These are phyloP conservation scores for Pharmacophagus antenor DNA, from an alignment of 2,888 invertebrate species.

Conservation along the genomic window DNA sequence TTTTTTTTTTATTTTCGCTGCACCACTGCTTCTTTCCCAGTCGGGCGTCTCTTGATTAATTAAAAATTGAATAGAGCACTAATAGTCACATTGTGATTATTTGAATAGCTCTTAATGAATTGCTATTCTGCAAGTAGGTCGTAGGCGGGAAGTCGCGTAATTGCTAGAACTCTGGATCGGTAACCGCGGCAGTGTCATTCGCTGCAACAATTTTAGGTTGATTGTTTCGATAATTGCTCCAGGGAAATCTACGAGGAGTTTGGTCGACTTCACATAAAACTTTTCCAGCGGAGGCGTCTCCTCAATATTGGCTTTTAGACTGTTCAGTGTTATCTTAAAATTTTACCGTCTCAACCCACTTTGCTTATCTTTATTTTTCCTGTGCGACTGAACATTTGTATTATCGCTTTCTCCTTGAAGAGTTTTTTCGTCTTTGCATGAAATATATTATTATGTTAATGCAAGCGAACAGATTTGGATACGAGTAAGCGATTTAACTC, in stretches of 20 bases:
- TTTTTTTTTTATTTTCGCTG: slow-evolving; percentile 32
- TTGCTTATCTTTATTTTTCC: slow-evolving; percentile 29
- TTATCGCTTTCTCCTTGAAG: slow-evolving; percentile 21
- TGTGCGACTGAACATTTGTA: slow-evolving; percentile 27
- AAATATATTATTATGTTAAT: slow-evolving; percentile 25
- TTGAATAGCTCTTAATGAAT: slow-evolving; percentile 78
- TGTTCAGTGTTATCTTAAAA: slow-evolving; percentile 32
- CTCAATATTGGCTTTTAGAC: slow-evolving; percentile 43
- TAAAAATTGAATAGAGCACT: slow-evolving; percentile 67
- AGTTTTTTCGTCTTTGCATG: slow-evolving; percentile 18
- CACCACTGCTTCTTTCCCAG: slow-evolving; percentile 37
- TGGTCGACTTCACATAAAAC: slow-evolving; percentile 52
- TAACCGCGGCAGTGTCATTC: slow-evolving; percentile 61
- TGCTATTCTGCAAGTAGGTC: slow-evolving; percentile 69
- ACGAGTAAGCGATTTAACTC: slow-evolving; percentile 1
- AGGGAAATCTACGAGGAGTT: slow-evolving; percentile 57
- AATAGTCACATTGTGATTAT: slow-evolving; percentile 73
- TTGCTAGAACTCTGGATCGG: slow-evolving; percentile 68
- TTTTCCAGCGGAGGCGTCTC: slow-evolving; percentile 43
- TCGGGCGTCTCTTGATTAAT: slow-evolving; percentile 51
- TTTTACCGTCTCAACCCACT: slow-evolving; percentile 25
- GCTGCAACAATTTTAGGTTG: slow-evolving; percentile 73
- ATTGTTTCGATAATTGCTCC: slow-evolving; percentile 78
- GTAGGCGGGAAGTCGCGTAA: slow-evolving; percentile 61
- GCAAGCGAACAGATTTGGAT: slow-evolving; percentile 10